Percentiles rank a stretch among this genome's conserved stretches.
phyloP scores from a whole-genome alignment of 1,140 invertebrate species.

The Bombyx mandarina region DNA sequence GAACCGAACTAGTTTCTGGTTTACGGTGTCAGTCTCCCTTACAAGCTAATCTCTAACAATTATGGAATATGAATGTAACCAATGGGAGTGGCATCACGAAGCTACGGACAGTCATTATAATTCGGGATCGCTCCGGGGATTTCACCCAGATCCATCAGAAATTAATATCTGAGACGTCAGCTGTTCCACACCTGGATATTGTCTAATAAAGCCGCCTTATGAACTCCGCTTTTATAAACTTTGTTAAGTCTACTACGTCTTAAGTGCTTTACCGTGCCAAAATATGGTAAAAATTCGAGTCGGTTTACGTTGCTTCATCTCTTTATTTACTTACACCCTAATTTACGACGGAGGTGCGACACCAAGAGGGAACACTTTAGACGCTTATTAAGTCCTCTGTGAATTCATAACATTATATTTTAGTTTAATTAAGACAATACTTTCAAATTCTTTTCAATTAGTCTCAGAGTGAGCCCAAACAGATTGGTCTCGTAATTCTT shows the following conservation, averaged over 20 bases:
- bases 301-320: conserved; percentile 8
- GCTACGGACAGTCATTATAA: conserved; percentile 32
- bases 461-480: no score
- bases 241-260: conserved; percentile 27
- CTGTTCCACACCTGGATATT: conserved; percentile 49
- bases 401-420: no score
- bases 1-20: conserved; percentile 26
- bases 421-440: no score
- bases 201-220: conserved; percentile 54
- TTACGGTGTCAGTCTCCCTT: conserved; percentile 31
- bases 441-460: no score
- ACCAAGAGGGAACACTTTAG: background rate
- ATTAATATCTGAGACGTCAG: conserved; percentile 55
- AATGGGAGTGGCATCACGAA: conserved; percentile 19
- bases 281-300: conserved; percentile 13
- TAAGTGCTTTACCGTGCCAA: conserved; percentile 17
- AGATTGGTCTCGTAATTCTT: no score
- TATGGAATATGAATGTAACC: conserved; percentile 30
- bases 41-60: conserved; percentile 31
- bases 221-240: conserved; percentile 53
- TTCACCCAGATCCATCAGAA: conserved; percentile 41
- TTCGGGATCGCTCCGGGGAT: conserved; percentile 27
- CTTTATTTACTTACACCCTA: conserved; percentile 10
- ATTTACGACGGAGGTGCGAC: conserved; percentile 4
- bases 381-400: background rate